Conservation (phyloP, 2,888 invertebrate species). For the Machimus rusticus region DNA sequence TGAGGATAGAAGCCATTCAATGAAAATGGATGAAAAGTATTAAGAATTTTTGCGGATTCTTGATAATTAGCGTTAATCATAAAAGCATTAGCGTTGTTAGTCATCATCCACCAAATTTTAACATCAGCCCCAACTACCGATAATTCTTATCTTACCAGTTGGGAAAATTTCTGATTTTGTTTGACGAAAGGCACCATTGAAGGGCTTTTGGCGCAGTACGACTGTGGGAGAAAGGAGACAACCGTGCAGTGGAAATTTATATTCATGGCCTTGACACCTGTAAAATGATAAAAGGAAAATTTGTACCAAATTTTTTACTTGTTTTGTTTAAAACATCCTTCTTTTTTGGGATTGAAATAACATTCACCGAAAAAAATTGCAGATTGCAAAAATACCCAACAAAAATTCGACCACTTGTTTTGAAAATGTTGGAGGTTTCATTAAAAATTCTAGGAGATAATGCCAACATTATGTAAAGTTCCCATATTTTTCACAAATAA, state of each 20-base stretch:
- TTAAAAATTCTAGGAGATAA: no score
- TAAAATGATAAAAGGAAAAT: conserved; percentile 1
- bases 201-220: conserved; percentile 61
- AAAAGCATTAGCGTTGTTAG: not conserved
- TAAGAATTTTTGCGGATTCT: not conserved
- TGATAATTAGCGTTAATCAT: not conserved
- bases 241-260: conserved; percentile 53
- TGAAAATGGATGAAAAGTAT: not conserved
- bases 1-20: not conserved
- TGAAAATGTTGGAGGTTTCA: no score
- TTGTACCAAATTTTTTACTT: not conserved
- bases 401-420: no score
- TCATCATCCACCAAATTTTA: not conserved
- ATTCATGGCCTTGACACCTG: conserved; percentile 58
- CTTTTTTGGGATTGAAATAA: not conserved
- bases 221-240: conserved; percentile 60
- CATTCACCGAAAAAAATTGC: not conserved
- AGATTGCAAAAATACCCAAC: no score
- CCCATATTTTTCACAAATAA: no score
- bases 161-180: conserved; percentile 27
- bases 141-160: conserved; percentile 30
- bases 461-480: no score
- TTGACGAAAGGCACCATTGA: conserved; percentile 49
- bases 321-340: not conserved
- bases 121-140: not conserved